These are phyloP conservation scores for Sylvilagus floridanus DNA, from an alignment of 2,797 vertebrate genomes.

Conservation along the genomic window DNA sequence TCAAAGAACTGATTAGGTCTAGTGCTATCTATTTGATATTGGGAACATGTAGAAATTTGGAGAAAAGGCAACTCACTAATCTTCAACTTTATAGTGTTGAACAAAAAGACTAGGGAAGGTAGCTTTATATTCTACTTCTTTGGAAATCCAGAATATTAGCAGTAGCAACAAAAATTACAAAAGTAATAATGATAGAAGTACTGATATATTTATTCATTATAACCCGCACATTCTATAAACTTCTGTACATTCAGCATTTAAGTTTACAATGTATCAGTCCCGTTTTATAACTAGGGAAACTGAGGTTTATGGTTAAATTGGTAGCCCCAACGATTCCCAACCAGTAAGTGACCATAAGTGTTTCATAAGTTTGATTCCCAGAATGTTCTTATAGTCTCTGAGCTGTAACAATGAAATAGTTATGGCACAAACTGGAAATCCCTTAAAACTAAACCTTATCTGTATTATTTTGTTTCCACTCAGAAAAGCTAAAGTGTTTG, in stretches of 20 bases:
- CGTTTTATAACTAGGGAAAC: background rate
- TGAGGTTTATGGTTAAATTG: background rate
- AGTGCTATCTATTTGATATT: background rate
- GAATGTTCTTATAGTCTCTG: background rate
- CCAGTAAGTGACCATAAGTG: background rate
- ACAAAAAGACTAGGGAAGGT: background rate
- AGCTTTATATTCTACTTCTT: background rate
- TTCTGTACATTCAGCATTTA: background rate
- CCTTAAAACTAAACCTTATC: too few relatives aligned
- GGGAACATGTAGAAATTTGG: background rate
- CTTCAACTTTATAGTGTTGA: background rate
- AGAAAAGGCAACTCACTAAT: background rate
- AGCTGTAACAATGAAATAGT: background rate
- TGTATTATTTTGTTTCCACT: too few relatives aligned
- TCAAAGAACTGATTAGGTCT: background rate
- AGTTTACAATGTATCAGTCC: background rate
- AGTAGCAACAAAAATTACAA: background rate
- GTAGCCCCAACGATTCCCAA: background rate
- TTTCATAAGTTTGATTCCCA: background rate
- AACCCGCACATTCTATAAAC: background rate
- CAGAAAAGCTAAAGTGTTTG: background rate
- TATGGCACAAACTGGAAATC: background rate
- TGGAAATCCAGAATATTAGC: background rate
- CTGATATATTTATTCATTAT: background rate
- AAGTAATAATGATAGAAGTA: background rate